Percentiles rank a stretch among this genome's conserved stretches.
Conservation (phyloP, 1,140 invertebrate species). For the Drosophila ambigua region DNA sequence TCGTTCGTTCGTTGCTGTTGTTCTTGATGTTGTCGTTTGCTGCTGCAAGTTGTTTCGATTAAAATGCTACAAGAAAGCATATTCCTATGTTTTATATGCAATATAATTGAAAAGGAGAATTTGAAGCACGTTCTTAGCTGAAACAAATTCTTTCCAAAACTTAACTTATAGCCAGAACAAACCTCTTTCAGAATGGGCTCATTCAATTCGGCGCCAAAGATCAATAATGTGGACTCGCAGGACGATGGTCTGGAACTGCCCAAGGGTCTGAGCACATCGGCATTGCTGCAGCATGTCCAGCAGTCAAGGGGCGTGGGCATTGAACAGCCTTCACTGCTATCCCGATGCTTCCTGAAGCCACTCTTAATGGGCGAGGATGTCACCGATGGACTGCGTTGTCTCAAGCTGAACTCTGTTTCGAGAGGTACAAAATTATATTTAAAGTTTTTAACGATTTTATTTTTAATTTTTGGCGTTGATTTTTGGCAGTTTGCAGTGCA, state of each 20-base stretch:
- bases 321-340: conserved; percentile 63
- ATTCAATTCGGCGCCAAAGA: conserved; percentile 88
- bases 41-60: conserved; percentile 38
- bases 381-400: conserved; percentile 81
- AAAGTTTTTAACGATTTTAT: not conserved
- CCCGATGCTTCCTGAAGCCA: conserved; percentile 71
- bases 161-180: not conserved
- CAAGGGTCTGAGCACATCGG: conserved; percentile 84
- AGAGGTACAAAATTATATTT: conserved; percentile 34
- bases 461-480: not conserved
- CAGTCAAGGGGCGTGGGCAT: conserved; percentile 60
- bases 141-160: not conserved
- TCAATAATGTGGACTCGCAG: conserved; percentile 87
- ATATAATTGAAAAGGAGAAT: conserved; percentile 34
- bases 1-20: conserved; percentile 26
- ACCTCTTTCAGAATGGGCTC: conserved; percentile 88
- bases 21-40: conserved; percentile 32
- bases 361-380: conserved; percentile 51
- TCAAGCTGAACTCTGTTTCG: conserved; percentile 84
- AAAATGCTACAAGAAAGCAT: conserved; percentile 24
- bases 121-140: conserved; percentile 27
- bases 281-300: conserved; percentile 85
- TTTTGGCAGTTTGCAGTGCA: conserved; percentile 59
- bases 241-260: conserved; percentile 86
- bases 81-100: conserved; percentile 18